These are phyloP conservation scores for Notocelia uddmanniana DNA, from an alignment of 2,888 invertebrate genomes.

Conservation along the genomic window DNA sequence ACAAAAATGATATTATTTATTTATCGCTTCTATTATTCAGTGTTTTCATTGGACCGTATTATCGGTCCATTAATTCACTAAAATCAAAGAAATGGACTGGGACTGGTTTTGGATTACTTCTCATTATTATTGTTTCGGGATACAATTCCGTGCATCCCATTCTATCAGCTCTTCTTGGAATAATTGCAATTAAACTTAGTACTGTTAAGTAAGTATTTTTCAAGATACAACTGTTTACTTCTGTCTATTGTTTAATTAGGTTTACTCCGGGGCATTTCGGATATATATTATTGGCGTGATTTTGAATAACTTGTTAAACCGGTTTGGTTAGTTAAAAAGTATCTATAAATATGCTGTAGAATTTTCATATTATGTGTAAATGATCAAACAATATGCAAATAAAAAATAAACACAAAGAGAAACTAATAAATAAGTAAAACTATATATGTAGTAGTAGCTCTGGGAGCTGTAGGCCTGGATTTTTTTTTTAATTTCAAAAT, in stretches of 20 bases:
- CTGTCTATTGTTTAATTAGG: constrained; percentile 2
- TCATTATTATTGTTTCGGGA: constrained; percentile 75
- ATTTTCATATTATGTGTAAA: not conserved
- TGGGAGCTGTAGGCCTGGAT: no score
- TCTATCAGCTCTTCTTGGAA: constrained; percentile 68
- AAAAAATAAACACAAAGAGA: no score
- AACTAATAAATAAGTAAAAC: no score
- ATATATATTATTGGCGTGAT: no score
- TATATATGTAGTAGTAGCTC: no score
- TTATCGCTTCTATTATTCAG: constrained; percentile 88
- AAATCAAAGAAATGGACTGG: constrained; percentile 84
- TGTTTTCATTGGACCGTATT: constrained; percentile 89
- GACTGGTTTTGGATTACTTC: constrained; percentile 73
- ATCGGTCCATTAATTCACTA: constrained; percentile 79
- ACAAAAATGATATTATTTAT: constrained; percentile 91
- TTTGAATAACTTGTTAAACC: constrained; percentile 4
- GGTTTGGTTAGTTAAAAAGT: not conserved
- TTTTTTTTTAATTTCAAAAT: no score
- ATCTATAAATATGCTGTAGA: not conserved
- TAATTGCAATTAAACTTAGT: constrained; percentile 70
- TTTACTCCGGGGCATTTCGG: not conserved
- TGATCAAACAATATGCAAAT: not conserved
- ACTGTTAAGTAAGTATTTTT: constrained; percentile 69
- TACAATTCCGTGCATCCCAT: constrained; percentile 75
- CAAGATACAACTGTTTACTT: constrained; percentile 22